Conservation (phyloP, 92 coral and sea anemone genomes). For the Galaxea fascicularis region DNA sequence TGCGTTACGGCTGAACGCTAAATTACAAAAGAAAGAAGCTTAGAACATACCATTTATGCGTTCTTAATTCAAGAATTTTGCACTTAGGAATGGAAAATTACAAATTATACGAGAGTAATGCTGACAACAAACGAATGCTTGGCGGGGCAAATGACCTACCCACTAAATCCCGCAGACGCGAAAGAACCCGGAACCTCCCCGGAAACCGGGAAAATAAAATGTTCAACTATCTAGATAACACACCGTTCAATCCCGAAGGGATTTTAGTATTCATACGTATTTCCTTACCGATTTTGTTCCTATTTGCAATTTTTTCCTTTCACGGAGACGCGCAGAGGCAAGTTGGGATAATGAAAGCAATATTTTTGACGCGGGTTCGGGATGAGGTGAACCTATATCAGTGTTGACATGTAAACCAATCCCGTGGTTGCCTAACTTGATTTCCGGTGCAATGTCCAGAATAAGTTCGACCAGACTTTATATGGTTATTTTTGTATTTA, state of each 20-base stretch:
- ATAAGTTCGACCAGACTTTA: constrained; percentile 8
- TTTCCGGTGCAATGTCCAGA: constrained; percentile 7
- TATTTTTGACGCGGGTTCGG: background rate
- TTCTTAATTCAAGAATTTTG: background rate
- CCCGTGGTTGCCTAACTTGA: background rate
- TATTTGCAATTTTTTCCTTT: constrained; percentile 22
- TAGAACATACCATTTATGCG: background rate
- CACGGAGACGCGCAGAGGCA: constrained; percentile 8
- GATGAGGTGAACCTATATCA: background rate
- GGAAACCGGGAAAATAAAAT: background rate
- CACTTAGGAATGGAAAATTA: constrained; percentile 4
- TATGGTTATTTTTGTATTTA: constrained; percentile 18
- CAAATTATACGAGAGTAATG: background rate
- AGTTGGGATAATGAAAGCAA: background rate
- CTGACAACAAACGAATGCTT: background rate
- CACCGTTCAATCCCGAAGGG: background rate
- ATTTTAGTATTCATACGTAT: background rate
- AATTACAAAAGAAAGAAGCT: constrained; percentile 13
- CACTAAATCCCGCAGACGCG: background rate
- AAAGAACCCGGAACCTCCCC: background rate
- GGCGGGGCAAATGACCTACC: constrained; percentile 3
- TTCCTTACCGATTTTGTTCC: constrained; percentile 16
- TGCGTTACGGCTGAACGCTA: constrained; percentile 13
- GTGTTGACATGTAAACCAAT: constrained; percentile 10
- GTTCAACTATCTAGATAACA: background rate